Evolutionary conservation across 2,113 vertebrate genomes (phyloP), one percentile per base, ranked within the genome.

Genomic region (Arothron firmamentum): DNA sequence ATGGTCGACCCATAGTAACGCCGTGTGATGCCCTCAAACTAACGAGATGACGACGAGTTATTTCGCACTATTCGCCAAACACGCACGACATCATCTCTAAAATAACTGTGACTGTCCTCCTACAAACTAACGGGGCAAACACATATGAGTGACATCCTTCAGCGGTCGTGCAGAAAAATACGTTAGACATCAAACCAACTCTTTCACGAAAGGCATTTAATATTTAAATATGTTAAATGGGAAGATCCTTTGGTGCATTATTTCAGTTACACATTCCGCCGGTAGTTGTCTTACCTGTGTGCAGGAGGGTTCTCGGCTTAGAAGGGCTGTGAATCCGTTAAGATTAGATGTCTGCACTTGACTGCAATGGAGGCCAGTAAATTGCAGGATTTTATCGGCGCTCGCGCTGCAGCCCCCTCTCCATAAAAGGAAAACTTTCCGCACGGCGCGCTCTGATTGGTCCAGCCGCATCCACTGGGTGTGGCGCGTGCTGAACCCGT

Each of bases 351-450:
- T 77, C 81, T 66, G 62, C 18, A 45, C 52, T 59, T 20, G 56
- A 85, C 78, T 85, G 83, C 74, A 71, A 79, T 7, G 55, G 49
- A 75, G 23, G 71, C 74, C 74, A 28, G 56, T 51, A n/a, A 21
- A 43, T 6, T 47, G 56, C 72, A 38, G 65, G 73, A 0, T 52
- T 91, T 89, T 90, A 90, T 88, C 28, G 11, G 56, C 38, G 69
- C 68, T 49, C 34, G 50, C 1, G 85, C 72, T 83, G 83, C 88
- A 81, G 71, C 87, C 89, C 34, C 80, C 85, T 85, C 52, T 87
- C 90, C 90, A 89, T 90, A 91, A 72, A 90, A 89, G 90, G 88
- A 84, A 25, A 91, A 82, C 88, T 90, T 90, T 90, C 85, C 82
- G 77, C 80, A 86, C 80, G 52, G 80, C 79, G 67, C 18, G 17